These are phyloP conservation scores for Sweltsa coloradensis DNA, from an alignment of 1,140 invertebrate genomes.

Conservation along the genomic window DNA sequence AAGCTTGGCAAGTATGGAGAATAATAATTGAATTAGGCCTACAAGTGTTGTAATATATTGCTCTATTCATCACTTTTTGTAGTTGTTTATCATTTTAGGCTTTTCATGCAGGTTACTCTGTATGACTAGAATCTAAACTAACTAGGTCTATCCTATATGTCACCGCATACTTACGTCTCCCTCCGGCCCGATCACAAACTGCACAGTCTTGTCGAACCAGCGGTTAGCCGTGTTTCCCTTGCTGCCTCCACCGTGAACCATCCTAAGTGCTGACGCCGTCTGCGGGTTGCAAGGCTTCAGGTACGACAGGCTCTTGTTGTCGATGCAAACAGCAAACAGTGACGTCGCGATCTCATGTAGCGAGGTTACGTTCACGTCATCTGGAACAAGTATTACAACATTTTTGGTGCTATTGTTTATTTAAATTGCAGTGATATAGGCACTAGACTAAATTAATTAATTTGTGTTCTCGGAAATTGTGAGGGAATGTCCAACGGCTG, in stretches of 20 bases:
- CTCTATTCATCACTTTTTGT: no score
- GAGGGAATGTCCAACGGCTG: no score
- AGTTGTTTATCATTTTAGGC: no score
- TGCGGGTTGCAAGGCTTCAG: conserved; percentile 31
- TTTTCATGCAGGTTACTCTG: no score
- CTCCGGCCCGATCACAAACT: conserved; percentile 73
- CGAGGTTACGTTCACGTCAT: conserved; percentile 35
- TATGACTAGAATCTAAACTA: no score
- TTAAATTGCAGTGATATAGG: conserved; percentile 1
- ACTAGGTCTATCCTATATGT: no score
- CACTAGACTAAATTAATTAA: neutral
- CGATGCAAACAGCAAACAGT: conserved; percentile 71
- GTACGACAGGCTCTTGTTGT: conserved; percentile 40
- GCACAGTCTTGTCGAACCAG: conserved; percentile 75
- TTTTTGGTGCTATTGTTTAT: no score
- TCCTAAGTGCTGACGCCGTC: conserved; percentile 43
- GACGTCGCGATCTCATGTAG: conserved; percentile 56
- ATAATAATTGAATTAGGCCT: no score
- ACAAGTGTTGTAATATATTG: no score
- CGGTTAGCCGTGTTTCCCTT: conserved; percentile 59
- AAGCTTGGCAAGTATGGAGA: no score
- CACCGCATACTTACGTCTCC: no score
- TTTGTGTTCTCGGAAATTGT: neutral
- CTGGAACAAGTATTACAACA: no score
- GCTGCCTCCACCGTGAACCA: conserved; percentile 62